Evolutionary conservation across 2,888 invertebrate genomes (phyloP).

Genomic region (Bembecia ichneumoniformis): DNA sequence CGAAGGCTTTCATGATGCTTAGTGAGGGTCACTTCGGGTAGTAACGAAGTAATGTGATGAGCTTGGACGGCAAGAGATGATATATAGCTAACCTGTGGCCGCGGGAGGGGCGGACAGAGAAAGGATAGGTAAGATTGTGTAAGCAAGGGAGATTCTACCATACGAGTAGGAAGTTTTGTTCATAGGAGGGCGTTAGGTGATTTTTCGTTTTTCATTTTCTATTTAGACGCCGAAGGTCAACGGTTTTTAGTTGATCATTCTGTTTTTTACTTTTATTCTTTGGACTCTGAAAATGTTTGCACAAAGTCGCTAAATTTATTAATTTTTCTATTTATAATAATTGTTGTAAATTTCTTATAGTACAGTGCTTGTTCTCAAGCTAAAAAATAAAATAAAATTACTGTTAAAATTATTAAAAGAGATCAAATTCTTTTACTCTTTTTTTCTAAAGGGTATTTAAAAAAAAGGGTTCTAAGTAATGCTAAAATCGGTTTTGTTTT

Average conservation of each 20-base stretch:
- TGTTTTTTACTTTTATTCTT: not conserved
- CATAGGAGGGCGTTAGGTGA: slow-evolving; percentile 56
- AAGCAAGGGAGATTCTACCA: slow-evolving; percentile 62
- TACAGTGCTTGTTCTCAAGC: too few relatives aligned
- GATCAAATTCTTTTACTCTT: too few relatives aligned
- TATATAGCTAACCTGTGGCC: slow-evolving; percentile 51
- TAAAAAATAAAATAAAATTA: too few relatives aligned
- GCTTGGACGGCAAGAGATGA: slow-evolving; percentile 40
- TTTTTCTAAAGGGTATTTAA: too few relatives aligned
- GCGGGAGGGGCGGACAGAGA: slow-evolving; percentile 68
- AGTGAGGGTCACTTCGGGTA: slow-evolving; percentile 63
- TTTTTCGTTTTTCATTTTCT: slow-evolving; percentile 20
- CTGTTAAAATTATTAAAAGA: too few relatives aligned
- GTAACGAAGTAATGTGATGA: slow-evolving; percentile 59
- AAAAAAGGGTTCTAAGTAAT: too few relatives aligned
- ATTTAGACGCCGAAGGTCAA: not conserved
- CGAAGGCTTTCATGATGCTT: slow-evolving; percentile 69
- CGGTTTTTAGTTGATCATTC: not conserved
- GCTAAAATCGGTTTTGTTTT: too few relatives aligned
- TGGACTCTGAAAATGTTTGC: not conserved
- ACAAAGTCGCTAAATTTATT: too few relatives aligned
- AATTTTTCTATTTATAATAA: too few relatives aligned
- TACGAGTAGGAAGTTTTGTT: slow-evolving; percentile 52
- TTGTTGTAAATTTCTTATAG: too few relatives aligned
- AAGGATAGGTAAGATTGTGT: slow-evolving; percentile 64